Conservation (phyloP, 64 coral and sea anemone species). For the Dendronephthya gigantea region DNA sequence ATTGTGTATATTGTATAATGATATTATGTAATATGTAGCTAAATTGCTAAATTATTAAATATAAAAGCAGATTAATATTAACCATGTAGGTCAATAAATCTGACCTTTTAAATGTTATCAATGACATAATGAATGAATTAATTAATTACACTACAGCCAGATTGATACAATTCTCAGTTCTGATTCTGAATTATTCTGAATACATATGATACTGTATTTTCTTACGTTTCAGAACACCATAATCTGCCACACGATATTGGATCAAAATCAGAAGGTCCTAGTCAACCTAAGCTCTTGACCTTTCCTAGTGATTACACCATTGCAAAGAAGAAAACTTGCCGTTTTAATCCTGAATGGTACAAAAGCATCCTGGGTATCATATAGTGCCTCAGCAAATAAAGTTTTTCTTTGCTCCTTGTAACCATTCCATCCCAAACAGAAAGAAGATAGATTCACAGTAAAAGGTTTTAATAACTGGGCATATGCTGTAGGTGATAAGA, state of each 20-base stretch:
- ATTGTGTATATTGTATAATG: too few relatives aligned
- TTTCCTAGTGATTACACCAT: not conserved
- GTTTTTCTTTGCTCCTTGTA: not conserved
- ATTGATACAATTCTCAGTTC: too few relatives aligned
- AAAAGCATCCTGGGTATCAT: not conserved
- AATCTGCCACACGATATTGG: not conserved
- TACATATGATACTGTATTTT: not conserved
- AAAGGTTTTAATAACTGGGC: not conserved
- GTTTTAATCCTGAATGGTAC: not conserved
- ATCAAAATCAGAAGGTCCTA: not conserved
- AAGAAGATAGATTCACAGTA: not conserved
- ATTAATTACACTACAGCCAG: not conserved
- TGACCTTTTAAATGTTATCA: too few relatives aligned
- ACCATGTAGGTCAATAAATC: too few relatives aligned
- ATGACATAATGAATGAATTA: not conserved
- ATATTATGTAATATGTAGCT: too few relatives aligned
- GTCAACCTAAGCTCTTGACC: not conserved
- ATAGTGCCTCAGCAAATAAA: not conserved
- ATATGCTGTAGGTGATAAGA: not conserved
- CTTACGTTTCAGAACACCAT: not conserved
- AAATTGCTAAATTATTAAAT: too few relatives aligned
- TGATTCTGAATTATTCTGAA: too few relatives aligned
- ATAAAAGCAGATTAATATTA: too few relatives aligned
- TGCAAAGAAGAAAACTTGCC: not conserved
- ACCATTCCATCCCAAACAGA: not conserved